Base-by-base conservation (phyloP, 2,113 vertebrate genomes). In the Illadopsis cleaveri region DNA sequence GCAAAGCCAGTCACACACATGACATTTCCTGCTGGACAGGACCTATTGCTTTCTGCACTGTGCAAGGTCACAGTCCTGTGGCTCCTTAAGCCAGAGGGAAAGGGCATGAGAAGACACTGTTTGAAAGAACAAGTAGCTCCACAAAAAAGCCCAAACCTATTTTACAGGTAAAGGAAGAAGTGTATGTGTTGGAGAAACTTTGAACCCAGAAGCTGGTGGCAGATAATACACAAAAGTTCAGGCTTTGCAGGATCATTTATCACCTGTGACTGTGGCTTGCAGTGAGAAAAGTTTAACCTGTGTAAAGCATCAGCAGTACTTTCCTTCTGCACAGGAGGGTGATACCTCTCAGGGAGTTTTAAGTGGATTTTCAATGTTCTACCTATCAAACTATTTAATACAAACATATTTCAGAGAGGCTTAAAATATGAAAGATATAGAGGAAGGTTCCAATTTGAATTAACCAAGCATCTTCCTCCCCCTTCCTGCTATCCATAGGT, bases 191-290 rank as follows among this genome's bases (percentile, higher is more conserved):
- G 42, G 42, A 53, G 42, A 61, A 90, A 22, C 28, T 71, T 10
- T 51, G 66, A 86, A 50, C 45, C 25, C 58, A 50, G 40, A 44
- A 77, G 47, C 64, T 53, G 30, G 50, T 42, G 44, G 76, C 50
- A 88, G 62, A 57, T 38, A 69, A 82, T 9, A 12, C 0, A 64
- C 28, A 30, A 56, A 82, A 92, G 71, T 58, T 80, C 62, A 77
- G 21, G 58, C 30, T 77, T 56, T 80, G n/a, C 54, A 81, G 78
- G 54, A 45, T 92, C 75, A 70, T 96, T 88, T 89, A 93, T 94
- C 92, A 94, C 48, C 60, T 64, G 25, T 42, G 92, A 90, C 92
- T 93, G 71, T 1, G 25, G 45, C 40, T 65, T 69, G 40, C 54
- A 72, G 25, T 9, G 53, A 56, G 58, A 37, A 44, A 84, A 80